phyloP scores from a whole-genome alignment of 1,140 invertebrate genomes.

The Pemphigus obesinymphae region DNA sequence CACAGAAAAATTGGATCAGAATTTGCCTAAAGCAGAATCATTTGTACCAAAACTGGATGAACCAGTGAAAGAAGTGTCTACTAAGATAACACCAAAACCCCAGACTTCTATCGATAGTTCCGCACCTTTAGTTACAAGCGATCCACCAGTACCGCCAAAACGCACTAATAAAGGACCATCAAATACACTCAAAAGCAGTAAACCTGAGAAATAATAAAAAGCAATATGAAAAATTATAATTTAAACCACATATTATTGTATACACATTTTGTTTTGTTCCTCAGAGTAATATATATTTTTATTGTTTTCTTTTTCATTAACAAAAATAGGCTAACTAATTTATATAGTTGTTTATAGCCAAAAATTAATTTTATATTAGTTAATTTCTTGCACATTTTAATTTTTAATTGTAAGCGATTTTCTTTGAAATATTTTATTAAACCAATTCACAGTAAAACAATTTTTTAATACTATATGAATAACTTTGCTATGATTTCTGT shows the following conservation, averaged over 20 bases:
- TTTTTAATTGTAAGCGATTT: conserved; percentile 8
- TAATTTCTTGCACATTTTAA: background rate
- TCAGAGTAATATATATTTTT: conserved; percentile 24
- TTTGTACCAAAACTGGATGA: background rate
- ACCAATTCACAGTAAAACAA: background rate
- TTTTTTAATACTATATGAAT: background rate
- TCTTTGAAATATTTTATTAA: background rate
- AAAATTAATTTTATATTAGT: background rate
- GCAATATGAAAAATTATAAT: background rate
- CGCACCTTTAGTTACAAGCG: background rate
- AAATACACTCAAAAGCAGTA: background rate
- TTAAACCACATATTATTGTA: background rate
- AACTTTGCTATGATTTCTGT: background rate
- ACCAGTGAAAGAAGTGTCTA: background rate
- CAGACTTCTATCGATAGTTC: background rate
- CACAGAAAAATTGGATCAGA: too few species aligned
- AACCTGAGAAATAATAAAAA: background rate
- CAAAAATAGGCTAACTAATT: conserved; percentile 11
- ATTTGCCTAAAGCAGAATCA: background rate
- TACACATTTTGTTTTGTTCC: conserved; percentile 36
- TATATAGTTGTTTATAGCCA: background rate
- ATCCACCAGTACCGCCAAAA: conserved; percentile 12
- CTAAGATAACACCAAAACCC: background rate
- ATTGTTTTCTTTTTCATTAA: conserved; percentile 39
- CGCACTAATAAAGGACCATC: conserved; percentile 7